Evolutionary conservation across 2,797 vertebrate genomes (phyloP).

Genomic region (Hoplostethus atlanticus): DNA sequence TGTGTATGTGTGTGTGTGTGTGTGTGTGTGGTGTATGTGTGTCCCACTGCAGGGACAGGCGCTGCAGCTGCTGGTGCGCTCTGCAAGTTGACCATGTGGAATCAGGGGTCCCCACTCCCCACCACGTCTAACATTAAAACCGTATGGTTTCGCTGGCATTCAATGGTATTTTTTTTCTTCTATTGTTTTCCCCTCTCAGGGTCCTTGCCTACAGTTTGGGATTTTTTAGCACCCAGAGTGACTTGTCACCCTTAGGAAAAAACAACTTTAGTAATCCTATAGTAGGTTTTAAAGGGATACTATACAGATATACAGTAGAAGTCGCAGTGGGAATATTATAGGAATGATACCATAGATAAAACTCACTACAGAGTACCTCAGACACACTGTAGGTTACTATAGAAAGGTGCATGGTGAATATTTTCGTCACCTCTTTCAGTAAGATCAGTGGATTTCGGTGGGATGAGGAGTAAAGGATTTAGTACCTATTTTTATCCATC

Average conservation of each 20-base stretch:
- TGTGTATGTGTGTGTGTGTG: conserved; percentile 14
- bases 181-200: neutral
- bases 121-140: conserved; percentile 52
- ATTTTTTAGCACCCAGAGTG: no score
- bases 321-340: no score
- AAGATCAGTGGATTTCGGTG: conserved; percentile 29
- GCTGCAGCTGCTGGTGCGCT: conserved; percentile 67
- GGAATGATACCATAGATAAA: no score
- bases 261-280: no score
- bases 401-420: neutral
- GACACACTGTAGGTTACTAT: neutral
- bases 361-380: no score
- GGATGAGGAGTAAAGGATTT: conserved; percentile 41
- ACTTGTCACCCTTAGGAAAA: no score
- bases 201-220: neutral
- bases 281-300: no score
- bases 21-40: conserved; percentile 31
- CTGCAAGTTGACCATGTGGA: conserved; percentile 69
- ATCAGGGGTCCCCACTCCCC: conserved; percentile 64
- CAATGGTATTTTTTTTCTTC: conserved; percentile 27
- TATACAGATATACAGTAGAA: no score
- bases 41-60: neutral
- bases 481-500: conserved; percentile 45
- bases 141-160: conserved; percentile 32
- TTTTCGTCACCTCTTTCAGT: conserved; percentile 10